Conservation (phyloP, 1,140 invertebrate genomes). For the Liolophura sinensis region DNA sequence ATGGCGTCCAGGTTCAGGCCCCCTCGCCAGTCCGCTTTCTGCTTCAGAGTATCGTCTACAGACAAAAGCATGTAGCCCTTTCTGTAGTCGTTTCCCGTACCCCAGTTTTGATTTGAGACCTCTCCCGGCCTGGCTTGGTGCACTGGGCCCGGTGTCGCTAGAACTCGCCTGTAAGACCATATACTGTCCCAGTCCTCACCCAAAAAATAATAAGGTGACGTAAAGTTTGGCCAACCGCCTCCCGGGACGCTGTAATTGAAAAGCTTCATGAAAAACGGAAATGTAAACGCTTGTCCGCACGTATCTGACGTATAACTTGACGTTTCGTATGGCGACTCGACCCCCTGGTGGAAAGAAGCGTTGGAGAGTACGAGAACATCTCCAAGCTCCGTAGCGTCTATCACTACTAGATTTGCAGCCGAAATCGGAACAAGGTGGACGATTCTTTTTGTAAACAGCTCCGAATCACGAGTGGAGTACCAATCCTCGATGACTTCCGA, state of each 20-base stretch:
- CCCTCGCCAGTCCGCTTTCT: slow-evolving; percentile 14
- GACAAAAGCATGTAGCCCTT: slow-evolving; percentile 8
- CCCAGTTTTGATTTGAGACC: slow-evolving; percentile 19
- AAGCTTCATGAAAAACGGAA: slow-evolving; percentile 12
- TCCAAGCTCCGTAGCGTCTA: slow-evolving; percentile 16
- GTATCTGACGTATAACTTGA: slow-evolving; percentile 9
- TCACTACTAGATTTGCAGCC: slow-evolving; percentile 3
- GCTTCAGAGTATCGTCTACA: not conserved
- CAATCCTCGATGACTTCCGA: slow-evolving; percentile 15
- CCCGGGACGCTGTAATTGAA: too few relatives aligned
- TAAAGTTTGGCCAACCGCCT: too few relatives aligned
- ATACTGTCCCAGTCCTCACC: slow-evolving; percentile 2
- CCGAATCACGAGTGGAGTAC: slow-evolving; percentile 11
- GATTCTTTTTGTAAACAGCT: slow-evolving; percentile 2
- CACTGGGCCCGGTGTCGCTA: not conserved
- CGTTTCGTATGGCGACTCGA: slow-evolving; percentile 8
- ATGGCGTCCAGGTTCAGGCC: slow-evolving; percentile 11
- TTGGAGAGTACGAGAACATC: slow-evolving; percentile 12
- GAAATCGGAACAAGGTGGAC: not conserved
- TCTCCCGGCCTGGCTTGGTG: slow-evolving; percentile 7
- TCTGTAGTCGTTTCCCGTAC: slow-evolving; percentile 16
- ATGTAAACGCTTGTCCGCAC: slow-evolving; percentile 18
- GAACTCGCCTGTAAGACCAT: slow-evolving; percentile 13
- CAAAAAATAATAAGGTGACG: not conserved
- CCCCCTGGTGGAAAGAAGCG: slow-evolving; percentile 10